Evolutionary conservation across 2,797 vertebrate species (phyloP).

Genomic region (Allobates femoralis): DNA sequence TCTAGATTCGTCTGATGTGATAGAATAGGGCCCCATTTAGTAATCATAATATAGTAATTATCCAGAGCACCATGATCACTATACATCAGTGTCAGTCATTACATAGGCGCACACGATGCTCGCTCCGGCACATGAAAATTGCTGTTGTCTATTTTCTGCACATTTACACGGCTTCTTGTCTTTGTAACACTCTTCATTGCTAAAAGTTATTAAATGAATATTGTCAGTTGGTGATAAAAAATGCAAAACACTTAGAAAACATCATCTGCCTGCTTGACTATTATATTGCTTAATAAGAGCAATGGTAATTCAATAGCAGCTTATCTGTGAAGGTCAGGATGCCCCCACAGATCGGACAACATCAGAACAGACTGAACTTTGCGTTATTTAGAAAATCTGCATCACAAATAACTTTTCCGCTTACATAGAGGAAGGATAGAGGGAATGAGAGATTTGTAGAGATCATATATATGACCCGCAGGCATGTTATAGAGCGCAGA

Average conservation of each 20-base stretch:
- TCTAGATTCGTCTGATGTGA: too few relatives aligned
- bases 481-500: not conserved
- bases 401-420: not conserved
- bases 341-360: constrained; percentile 1
- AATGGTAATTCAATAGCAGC: constrained; percentile 14
- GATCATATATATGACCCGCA: not conserved
- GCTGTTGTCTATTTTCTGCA: not conserved
- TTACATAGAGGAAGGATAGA: not conserved
- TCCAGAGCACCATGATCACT: too few relatives aligned
- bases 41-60: too few relatives aligned
- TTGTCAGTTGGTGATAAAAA: not conserved
- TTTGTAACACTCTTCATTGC: not conserved
- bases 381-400: not conserved
- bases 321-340: constrained; percentile 30
- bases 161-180: not conserved
- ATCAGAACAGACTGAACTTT: constrained; percentile 15
- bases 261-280: not conserved
- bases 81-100: too few relatives aligned
- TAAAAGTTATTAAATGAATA: not conserved
- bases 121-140: too few relatives aligned
- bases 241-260: not conserved
- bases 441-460: not conserved
- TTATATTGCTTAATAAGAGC: not conserved
- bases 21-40: too few relatives aligned
- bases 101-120: too few relatives aligned